Evolutionary conservation across 2,797 vertebrate genomes (phyloP), one percentile per base, ranked within the genome.

Genomic region (Eidolon dupreanum): DNA sequence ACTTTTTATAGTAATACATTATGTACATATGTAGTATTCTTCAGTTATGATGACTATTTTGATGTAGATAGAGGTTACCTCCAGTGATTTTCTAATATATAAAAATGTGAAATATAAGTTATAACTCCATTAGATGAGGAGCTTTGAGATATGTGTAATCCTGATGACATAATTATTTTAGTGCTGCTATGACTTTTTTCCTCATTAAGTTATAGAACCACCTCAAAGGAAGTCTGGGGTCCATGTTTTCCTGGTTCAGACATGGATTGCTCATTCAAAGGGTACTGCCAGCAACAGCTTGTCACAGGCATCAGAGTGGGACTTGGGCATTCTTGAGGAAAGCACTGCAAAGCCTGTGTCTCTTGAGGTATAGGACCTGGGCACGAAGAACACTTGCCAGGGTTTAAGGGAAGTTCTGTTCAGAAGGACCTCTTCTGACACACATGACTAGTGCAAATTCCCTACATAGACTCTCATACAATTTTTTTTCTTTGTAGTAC

Each of bases 261-360:
- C 0, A 16, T 33, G 11, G 11, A 28, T 17, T 63, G 2, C 2
- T 12, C 17, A 43, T 31, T 26, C 7, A n/a, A 16, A 24, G 41
- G 57, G 46, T 33, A 59, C 6, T 59, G 1, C 5, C 57, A 73
- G 8, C 5, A 31, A 81, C 24, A n/a, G 19, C 5, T 43, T 33
- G 49, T 26, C 28, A 28, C 17, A 43, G 36, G 4, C 24, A 59
- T 79, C 28, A 68, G 51, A 73, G 20, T 8, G 53, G 8, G 51
- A 16, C 28, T 71, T 65, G 46, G 33, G 33, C 2, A 19, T 41
- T 79, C 65, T 66, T 10, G 3, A 66, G 11, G n/a, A 81, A n/a
- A 24, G 3, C 13, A 5, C 22, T 13, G 20, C 8, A 49, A 77
- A 85, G 1, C 38, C 3, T 55, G 9, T 7, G 28, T 8, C 19